Evolutionary conservation across 1,140 invertebrate species (phyloP).

Genomic region (Megalonaias nervosa): DNA sequence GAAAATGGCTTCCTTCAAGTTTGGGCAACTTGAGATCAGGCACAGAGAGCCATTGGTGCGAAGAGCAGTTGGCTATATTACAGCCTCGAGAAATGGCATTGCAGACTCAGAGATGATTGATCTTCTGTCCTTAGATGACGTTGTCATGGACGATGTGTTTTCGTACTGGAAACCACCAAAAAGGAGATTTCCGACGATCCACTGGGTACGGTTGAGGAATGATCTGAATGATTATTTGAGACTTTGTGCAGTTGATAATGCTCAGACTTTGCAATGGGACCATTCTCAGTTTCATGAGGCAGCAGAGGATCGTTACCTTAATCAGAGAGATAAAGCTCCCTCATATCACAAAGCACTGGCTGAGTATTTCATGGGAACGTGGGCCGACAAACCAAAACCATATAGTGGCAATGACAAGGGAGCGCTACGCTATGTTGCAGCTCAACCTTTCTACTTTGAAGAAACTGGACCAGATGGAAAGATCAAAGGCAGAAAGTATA

Average conservation of each 20-base stretch:
- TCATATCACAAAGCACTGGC: conserved; percentile 73
- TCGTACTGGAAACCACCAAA: conserved; percentile 67
- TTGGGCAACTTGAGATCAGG: conserved; percentile 79
- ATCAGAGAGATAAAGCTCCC: conserved; percentile 67
- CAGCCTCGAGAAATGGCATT: conserved; percentile 80
- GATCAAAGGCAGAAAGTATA: conserved; percentile 80
- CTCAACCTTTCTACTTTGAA: conserved; percentile 75
- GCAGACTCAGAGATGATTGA: conserved; percentile 84
- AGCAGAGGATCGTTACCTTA: conserved; percentile 75
- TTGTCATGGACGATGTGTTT: conserved; percentile 76
- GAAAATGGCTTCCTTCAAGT: conserved; percentile 72
- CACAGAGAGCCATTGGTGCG: conserved; percentile 75
- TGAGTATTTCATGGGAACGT: conserved; percentile 74
- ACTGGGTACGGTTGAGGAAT: conserved; percentile 79
- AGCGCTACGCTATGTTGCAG: conserved; percentile 44
- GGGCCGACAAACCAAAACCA: conserved; percentile 58
- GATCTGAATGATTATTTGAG: conserved; percentile 79
- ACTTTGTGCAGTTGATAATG: conserved; percentile 75
- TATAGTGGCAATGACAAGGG: conserved; percentile 57
- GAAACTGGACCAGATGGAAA: conserved; percentile 78
- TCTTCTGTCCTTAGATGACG: conserved; percentile 80
- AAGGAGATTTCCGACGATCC: conserved; percentile 73
- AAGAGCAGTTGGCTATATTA: conserved; percentile 79
- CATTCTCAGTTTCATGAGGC: conserved; percentile 76
- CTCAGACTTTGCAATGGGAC: conserved; percentile 78